phyloP scores from a whole-genome alignment of 2,888 invertebrate genomes.

The Tiphia femorata region DNA sequence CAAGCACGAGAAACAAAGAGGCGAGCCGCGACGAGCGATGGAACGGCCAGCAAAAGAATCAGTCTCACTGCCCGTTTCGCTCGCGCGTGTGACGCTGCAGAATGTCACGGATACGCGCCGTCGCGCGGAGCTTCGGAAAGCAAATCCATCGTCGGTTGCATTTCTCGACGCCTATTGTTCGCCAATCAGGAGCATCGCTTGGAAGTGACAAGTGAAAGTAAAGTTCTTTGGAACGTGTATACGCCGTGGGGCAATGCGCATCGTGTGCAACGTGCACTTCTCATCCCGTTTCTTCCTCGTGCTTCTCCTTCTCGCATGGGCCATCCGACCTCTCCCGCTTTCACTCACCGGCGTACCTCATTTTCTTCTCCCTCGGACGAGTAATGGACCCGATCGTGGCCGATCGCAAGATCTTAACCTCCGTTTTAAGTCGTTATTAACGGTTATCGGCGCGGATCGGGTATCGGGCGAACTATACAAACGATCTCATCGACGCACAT shows the following conservation, averaged over 20 bases:
- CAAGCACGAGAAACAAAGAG: too few species aligned
- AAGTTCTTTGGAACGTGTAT: slow-evolving; percentile 2
- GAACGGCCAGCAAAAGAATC: neutral
- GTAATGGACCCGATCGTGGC: slow-evolving; percentile 4
- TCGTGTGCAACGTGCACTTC: neutral
- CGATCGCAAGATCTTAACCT: slow-evolving; percentile 10
- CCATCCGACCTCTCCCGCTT: too few species aligned
- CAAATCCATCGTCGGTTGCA: neutral
- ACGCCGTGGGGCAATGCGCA: slow-evolving; percentile 12
- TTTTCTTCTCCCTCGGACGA: slow-evolving; percentile 16
- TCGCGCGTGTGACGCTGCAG: neutral
- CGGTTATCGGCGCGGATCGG: slow-evolving; percentile 19
- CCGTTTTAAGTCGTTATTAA: slow-evolving; percentile 6
- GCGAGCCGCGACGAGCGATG: too few species aligned
- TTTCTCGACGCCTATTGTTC: slow-evolving; percentile 4
- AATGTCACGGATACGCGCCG: neutral
- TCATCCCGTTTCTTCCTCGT: slow-evolving; percentile 1
- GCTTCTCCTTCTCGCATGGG: slow-evolving; percentile 6
- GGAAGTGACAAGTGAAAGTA: slow-evolving; percentile 24
- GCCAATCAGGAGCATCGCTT: neutral
- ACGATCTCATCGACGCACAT: slow-evolving; percentile 5
- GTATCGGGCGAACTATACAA: slow-evolving; percentile 4
- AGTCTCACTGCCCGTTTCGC: neutral
- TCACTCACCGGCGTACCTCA: too few species aligned
- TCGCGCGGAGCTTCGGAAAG: neutral